These are phyloP conservation scores for Melanotaenia boesemani DNA, from an alignment of 2,797 vertebrate species.

Conservation along the genomic window DNA sequence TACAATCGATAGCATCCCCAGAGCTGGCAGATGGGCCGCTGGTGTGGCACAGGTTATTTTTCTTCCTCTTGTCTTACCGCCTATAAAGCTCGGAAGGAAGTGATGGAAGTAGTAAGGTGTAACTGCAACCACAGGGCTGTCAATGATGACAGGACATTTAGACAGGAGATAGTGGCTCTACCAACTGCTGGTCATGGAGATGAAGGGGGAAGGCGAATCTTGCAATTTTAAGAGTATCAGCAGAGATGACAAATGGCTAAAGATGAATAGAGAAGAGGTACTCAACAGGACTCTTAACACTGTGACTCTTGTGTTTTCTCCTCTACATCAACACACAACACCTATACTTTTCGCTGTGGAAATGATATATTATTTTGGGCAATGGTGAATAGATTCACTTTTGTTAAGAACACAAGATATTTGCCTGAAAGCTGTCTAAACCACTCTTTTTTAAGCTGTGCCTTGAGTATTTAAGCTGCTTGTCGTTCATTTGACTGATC, in stretches of 20 bases:
- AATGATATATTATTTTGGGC: constrained; percentile 9
- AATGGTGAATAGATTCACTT: constrained; percentile 18
- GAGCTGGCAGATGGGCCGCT: constrained; percentile 59
- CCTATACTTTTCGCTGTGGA: constrained; percentile 14
- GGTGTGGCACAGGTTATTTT: constrained; percentile 52
- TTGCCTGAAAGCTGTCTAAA: constrained; percentile 13
- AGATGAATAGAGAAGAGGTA: constrained; percentile 39
- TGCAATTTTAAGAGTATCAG: constrained; percentile 41
- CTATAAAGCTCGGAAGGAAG: constrained; percentile 15
- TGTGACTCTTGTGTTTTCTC: constrained; percentile 16
- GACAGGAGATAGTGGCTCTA: constrained; percentile 48
- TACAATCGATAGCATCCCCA: constrained; percentile 73
- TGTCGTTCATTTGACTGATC: constrained; percentile 35
- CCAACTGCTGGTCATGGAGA: constrained; percentile 37
- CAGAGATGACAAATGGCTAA: constrained; percentile 45
- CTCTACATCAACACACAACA: constrained; percentile 35
- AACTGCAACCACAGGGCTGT: constrained; percentile 45
- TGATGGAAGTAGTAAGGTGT: constrained; percentile 18
- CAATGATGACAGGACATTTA: constrained; percentile 65
- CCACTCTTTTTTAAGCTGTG: constrained; percentile 34
- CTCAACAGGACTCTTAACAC: constrained; percentile 51
- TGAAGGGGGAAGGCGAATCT: constrained; percentile 34
- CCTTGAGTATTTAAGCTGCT: constrained; percentile 28
- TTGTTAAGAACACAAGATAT: constrained; percentile 13
- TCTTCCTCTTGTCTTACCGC: constrained; percentile 28